Conservation (phyloP, 53 echinoderm and acorn worm species). For the Patiria pectinifera region DNA sequence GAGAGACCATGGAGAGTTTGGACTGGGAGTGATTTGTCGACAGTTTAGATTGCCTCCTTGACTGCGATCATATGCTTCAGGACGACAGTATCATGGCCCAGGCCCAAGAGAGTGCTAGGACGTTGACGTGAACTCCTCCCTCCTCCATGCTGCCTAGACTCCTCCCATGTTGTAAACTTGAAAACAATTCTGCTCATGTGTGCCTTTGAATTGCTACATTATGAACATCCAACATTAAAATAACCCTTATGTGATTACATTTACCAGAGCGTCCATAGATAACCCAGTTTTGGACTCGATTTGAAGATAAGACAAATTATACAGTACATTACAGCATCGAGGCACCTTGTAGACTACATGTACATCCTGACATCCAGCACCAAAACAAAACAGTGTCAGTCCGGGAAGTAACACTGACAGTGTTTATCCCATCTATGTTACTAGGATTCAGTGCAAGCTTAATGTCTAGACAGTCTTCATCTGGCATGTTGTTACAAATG, state of each 20-base stretch:
- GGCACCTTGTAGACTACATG: background rate
- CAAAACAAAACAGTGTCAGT: background rate
- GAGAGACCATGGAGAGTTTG: background rate
- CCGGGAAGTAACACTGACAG: background rate
- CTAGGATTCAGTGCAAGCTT: background rate
- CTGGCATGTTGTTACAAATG: background rate
- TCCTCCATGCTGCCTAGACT: background rate
- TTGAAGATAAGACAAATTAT: too few relatives aligned
- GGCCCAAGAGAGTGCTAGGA: background rate
- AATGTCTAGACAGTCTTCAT: background rate
- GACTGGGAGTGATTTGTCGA: background rate
- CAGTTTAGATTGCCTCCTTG: background rate
- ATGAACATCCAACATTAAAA: too few relatives aligned
- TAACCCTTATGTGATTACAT: too few relatives aligned
- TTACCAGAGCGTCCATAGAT: too few relatives aligned
- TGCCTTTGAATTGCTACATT: too few relatives aligned
- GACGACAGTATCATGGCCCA: background rate
- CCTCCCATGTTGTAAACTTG: background rate
- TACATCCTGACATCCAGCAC: background rate
- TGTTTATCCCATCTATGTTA: background rate
- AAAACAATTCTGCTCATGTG: too few relatives aligned
- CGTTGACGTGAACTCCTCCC: background rate
- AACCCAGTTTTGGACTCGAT: too few relatives aligned
- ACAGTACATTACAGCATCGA: too few relatives aligned
- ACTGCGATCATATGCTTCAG: background rate